Base-by-base conservation (phyloP, 2,888 invertebrate species). In the Zeuzera pyrina region DNA sequence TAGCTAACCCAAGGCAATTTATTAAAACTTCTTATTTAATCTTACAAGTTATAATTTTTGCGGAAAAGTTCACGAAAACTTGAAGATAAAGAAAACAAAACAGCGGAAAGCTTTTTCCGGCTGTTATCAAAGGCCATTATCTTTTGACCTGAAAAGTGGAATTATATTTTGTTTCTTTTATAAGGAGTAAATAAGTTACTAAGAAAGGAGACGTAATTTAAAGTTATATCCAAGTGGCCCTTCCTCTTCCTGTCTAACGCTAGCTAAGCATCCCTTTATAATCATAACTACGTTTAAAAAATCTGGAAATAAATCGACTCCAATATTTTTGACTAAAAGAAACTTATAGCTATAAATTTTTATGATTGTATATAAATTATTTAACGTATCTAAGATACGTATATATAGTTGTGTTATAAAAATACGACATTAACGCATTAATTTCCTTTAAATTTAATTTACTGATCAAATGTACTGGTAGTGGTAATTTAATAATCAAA, bases 101-200 rank as follows among this genome's bases (percentile, higher is more conserved):
- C 79, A 81, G 71, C 77, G 78, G 78, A 81, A 79, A 81, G 79
- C 81, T 81, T 79, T 78, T 70, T 73, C 76, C 70, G 69, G 62
- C 71, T 73, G 69, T 77, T 79, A 79, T 78, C 78, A 79, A 76
- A 78, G 70, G 64, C 74, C 73, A 78, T 79, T 81, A 81, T 77
- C 77, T 74, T 61, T 69, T 77, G 79, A 79, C 76, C 78, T 79
- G 72, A 72, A 76, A 78, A 73, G 66, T 72, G 66, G 73, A 76
- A 79, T 79, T 74, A 78, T 77, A 78, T 79, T 79, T 78, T 76
- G 77, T 73, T 76, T 71, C 65, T 65, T 63, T 71, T 71, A 70
- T 73, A 76, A 69, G 62, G 60, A 72, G 71, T 77, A 77, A 77
- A 76, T 78, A 79, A 77, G 73, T 76, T 74, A 76, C 60, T 48